Evolutionary conservation across 2,888 invertebrate species (phyloP), one percentile per base, ranked within the genome.

Genomic region (Allophyes oxyacanthae): DNA sequence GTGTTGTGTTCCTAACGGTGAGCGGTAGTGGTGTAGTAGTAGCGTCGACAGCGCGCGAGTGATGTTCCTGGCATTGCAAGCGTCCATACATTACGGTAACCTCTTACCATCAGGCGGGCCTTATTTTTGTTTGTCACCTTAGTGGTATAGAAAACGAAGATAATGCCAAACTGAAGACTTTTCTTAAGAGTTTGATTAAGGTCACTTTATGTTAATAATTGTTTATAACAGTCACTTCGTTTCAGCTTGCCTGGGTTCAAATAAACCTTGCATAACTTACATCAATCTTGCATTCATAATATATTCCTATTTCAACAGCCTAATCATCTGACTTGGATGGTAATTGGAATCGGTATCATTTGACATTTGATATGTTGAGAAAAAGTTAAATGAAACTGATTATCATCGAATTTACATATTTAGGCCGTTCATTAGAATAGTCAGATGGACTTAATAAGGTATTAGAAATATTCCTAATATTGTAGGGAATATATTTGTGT

Each of bases 291-390:
- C 32, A 72, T 72, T 72, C 33, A 68, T 53, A n/a, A n/a, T n/a
- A 36, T 69, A 55, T 59, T 72, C 51, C 38, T 51, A 55, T 69
- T 69, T 53, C 59, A 56, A 54, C 48, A 56, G 40, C 36, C 49
- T 50, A 56, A 59, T 69, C 55, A 73, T 69, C 40, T 58, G 11
- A 55, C 15, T 43, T 32, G 15, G 37, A 58, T 53, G 36, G 53
- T 69, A 56, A 73, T 57, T 69, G 37, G 51, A 59, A 59, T 59
- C 38, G 20, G 50, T 57, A 49, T 62, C 48, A 68, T 63, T 58
- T 63, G 55, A 58, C 64, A 70, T 72, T 72, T 72, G 10, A 70
- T 59, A 52, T 37, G 46, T 33, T 46, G 50, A 52, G 57, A 63
- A 68, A 67, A 58, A 51, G 36, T 42, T 11, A 37, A 32, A 58